A percentile compares a stretch with the other conserved stretches of the same genome.
Evolutionary conservation across 1,140 invertebrate genomes (phyloP).

Genomic region (Bombyx mandarina): DNA sequence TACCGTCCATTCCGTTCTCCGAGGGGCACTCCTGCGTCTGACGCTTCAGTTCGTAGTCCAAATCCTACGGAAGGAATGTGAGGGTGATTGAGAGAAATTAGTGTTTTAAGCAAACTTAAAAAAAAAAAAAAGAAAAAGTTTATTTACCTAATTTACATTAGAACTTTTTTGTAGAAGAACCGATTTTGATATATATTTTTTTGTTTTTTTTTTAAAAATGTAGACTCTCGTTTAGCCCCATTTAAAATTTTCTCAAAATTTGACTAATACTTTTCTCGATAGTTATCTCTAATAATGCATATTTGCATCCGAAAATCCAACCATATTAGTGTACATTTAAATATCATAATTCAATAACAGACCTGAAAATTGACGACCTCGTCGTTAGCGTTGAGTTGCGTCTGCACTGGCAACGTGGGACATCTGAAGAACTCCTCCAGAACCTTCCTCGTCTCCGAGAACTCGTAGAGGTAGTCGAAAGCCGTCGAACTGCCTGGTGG

Average conservation of each 20-base stretch:
- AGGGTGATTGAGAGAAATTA: background rate
- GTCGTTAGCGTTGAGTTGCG: slow-evolving; percentile 42
- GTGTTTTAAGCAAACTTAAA: too few relatives aligned
- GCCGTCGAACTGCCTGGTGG: slow-evolving; percentile 73
- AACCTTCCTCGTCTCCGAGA: slow-evolving; percentile 91
- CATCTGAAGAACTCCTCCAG: slow-evolving; percentile 93
- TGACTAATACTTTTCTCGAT: too few relatives aligned
- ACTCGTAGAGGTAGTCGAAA: slow-evolving; percentile 91
- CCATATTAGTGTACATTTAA: background rate
- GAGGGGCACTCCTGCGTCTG: slow-evolving; percentile 78
- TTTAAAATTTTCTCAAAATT: too few relatives aligned
- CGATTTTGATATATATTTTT: too few relatives aligned
- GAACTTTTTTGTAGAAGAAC: background rate
- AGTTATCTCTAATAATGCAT: too few relatives aligned
- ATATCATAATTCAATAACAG: background rate
- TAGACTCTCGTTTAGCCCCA: too few relatives aligned
- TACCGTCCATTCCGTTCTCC: slow-evolving; percentile 82
- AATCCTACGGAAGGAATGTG: slow-evolving; percentile 68
- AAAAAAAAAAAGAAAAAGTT: too few relatives aligned
- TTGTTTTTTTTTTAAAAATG: too few relatives aligned
- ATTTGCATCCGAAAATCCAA: background rate
- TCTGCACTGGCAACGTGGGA: slow-evolving; percentile 57
- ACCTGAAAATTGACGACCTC: slow-evolving; percentile 73
- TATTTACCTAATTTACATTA: background rate
- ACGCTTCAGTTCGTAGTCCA: slow-evolving; percentile 87